Base-by-base conservation (phyloP, 2,113 vertebrate species). In the Benitochromis conjunctus region DNA sequence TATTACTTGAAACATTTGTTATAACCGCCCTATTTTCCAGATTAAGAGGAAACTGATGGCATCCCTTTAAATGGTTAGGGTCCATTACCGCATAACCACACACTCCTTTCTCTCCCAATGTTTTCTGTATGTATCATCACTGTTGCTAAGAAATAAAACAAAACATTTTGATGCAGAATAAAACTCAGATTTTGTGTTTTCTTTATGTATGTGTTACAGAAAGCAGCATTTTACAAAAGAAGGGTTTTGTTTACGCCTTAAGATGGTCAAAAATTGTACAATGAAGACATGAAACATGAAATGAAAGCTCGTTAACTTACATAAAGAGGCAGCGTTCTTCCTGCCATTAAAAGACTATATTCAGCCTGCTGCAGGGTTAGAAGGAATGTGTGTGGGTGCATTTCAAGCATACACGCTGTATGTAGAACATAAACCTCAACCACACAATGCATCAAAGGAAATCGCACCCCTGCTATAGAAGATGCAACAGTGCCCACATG, bases 331-430 rank as follows among this genome's bases (percentile, higher is more conserved):
- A 91, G 90, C 66, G 62, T 79, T 81, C 55, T 80, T 90, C 78
- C 86, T 88, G 57, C 58, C 69, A 81, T 91, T 92, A 90, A 92
- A 89, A 83, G 74, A 89, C 92, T 88, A 85, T 85, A 92, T 90
- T 94, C 89, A 93, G 87, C 77, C 38, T 38, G 82, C 78, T 34
- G 21, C 85, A 60, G 76, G 85, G 79, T 82, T 77, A 19, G 82
- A 38, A 89, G 89, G 93, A 94, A 94, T 92, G 87, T 62, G 57
- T 87, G 88, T 83, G 91, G 92, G 82, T 86, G 82, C 41, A 54
- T 87, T 81, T 84, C 58, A 46, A 80, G 77, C 71, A 36, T 90
- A 83, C 69, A 66, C 54, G 82, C 83, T 91, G 86, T 79, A 90
- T 90, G 80, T 55, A 83, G 21, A 84, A 90, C 90, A 81, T 82